These are phyloP conservation scores for Odontesthes bonariensis DNA, from an alignment of 2,113 vertebrate genomes.

Conservation along the genomic window DNA sequence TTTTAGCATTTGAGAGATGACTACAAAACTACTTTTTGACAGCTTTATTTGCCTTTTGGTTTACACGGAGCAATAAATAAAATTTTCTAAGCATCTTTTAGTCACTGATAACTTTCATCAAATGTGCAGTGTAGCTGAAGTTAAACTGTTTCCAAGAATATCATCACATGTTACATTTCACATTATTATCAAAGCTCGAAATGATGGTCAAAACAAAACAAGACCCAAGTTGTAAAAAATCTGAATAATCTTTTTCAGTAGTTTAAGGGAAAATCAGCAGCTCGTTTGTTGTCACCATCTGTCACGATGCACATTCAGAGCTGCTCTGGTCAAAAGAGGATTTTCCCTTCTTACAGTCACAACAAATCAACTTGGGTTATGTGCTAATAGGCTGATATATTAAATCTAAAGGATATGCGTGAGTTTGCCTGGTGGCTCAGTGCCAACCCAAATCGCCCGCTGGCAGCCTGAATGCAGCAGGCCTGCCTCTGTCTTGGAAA, in stretches of 20 bases:
- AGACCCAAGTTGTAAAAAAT: background rate
- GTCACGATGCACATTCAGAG: background rate
- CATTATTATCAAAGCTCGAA: too few relatives aligned
- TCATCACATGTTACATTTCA: too few relatives aligned
- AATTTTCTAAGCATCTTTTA: too few relatives aligned
- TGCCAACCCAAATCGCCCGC: slow-evolving; percentile 57
- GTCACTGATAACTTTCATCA: too few relatives aligned
- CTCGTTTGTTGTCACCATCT: background rate
- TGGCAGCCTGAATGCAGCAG: slow-evolving; percentile 56
- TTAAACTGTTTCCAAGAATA: too few relatives aligned
- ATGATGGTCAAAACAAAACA: background rate
- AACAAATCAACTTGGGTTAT: slow-evolving; percentile 17
- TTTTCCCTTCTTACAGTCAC: slow-evolving; percentile 10
- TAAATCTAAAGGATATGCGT: slow-evolving; percentile 33
- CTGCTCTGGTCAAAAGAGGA: background rate
- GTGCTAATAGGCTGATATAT: slow-evolving; percentile 38
- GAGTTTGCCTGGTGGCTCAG: slow-evolving; percentile 40
- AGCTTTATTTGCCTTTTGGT: too few relatives aligned
- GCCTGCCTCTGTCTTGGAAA: slow-evolving; percentile 59
- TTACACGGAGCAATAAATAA: too few relatives aligned
- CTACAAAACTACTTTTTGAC: too few relatives aligned
- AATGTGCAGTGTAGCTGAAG: too few relatives aligned
- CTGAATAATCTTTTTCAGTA: background rate
- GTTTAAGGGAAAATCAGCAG: background rate
- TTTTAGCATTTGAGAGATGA: too few relatives aligned